These are phyloP conservation scores for Dendrocopos noguchii DNA, from an alignment of 2,113 vertebrate species.

Conservation along the genomic window DNA sequence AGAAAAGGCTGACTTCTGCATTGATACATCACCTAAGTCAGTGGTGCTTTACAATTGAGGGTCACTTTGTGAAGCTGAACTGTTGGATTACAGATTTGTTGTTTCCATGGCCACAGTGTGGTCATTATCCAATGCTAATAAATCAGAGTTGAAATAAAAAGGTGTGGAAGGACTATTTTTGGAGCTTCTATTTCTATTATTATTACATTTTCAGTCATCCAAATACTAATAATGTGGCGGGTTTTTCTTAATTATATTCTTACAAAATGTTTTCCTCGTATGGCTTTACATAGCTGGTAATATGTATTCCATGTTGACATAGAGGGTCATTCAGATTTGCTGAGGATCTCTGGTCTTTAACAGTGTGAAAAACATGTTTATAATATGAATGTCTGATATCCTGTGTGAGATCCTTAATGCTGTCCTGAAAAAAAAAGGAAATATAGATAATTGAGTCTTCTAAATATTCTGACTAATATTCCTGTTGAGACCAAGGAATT, in stretches of 20 bases:
- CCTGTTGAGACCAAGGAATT: rapidly evolving
- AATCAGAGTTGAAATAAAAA: neutral
- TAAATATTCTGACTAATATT: neutral
- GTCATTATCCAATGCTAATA: neutral
- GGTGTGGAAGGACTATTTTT: neutral
- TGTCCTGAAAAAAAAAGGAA: neutral
- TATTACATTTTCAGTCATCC: neutral
- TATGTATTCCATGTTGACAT: neutral
- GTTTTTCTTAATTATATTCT: neutral
- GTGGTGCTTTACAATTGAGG: neutral
- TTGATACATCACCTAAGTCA: neutral
- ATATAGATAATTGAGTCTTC: neutral
- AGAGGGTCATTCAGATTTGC: neutral
- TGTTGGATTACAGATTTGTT: neutral
- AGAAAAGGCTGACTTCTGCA: rapidly evolving
- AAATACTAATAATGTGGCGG: neutral
- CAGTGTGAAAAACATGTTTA: neutral
- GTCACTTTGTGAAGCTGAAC: neutral
- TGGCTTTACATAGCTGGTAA: neutral
- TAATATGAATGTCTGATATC: neutral
- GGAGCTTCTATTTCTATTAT: neutral
- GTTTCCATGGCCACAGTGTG: neutral
- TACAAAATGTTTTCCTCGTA: neutral
- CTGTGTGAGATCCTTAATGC: neutral
- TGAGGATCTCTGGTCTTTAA: neutral